These are phyloP conservation scores for Cairina moschata DNA, from an alignment of 2,113 vertebrate species.

Conservation along the genomic window DNA sequence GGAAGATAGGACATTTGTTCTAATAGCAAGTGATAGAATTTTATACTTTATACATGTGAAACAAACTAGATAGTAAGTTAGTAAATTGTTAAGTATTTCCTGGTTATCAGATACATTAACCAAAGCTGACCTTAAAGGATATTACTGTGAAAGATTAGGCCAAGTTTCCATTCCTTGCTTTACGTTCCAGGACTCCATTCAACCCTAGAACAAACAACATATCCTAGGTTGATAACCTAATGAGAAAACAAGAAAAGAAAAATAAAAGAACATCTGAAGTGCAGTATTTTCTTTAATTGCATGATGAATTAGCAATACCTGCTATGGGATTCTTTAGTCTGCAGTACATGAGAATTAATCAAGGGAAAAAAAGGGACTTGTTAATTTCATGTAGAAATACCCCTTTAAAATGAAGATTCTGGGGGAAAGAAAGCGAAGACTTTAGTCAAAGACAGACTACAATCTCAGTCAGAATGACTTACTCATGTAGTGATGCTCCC, in stretches of 20 bases:
- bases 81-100: slow-evolving; percentile 62
- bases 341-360: neutral
- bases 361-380: neutral
- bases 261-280: slow-evolving; percentile 10
- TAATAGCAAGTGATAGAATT: slow-evolving; percentile 65
- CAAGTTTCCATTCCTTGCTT: slow-evolving; percentile 57
- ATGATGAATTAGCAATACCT: neutral
- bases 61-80: slow-evolving; percentile 54
- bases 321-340: neutral
- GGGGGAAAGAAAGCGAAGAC: neutral
- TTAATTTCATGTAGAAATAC: neutral
- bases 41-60: slow-evolving; percentile 59
- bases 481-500: neutral
- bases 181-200: neutral
- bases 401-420: neutral
- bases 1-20: slow-evolving; percentile 71
- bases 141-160: slow-evolving; percentile 36
- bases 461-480: neutral
- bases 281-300: neutral
- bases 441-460: neutral
- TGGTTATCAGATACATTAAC: slow-evolving; percentile 69
- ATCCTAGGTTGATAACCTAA: neutral
- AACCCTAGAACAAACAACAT: slow-evolving; percentile 20
- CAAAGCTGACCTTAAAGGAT: slow-evolving; percentile 48
- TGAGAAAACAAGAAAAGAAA: slow-evolving; percentile 2